Base-by-base conservation (phyloP, 2,888 invertebrate genomes). In the Mythimna vitellina region DNA sequence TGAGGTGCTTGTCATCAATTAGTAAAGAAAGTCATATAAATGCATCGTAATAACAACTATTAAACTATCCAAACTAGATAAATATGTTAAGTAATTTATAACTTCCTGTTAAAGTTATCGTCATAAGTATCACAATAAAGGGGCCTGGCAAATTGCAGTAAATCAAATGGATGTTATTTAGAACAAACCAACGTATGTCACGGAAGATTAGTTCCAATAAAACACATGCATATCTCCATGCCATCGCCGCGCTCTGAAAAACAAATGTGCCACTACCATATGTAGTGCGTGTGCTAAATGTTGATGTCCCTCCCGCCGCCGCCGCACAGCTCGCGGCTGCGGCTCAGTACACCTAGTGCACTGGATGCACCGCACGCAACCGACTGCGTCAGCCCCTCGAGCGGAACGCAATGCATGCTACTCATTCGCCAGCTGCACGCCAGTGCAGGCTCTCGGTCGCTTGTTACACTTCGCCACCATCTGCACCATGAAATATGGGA, bases 401-500 rank as follows among this genome's bases (percentile, higher is more conserved):
- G 90, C 93, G 95, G 93, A 95, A 95, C 95, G 90, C 87, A 90
- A 90, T 90, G 92, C 91, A 89, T 87, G 88, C 87, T 87, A 86
- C 90, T 90, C 93, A 90, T 90, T 92, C 88, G 89, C 89, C 84
- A 86, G 88, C 89, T 90, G 91, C 92, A 90, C 90, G 87, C 86
- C 92, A 88, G 87, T 89, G 88, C 93, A 90, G 89, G 85, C 92
- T 90, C 89, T 92, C 89, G 86, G 88, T 89, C 91, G 93, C 91
- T 92, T 91, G 90, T 89, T 91, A 88, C 89, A 91, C 88, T 87
- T 89, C 80, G 86, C 87, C 85, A 85, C 86, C 78, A 87, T 88
- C 82, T 90, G 90, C 89, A 93, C 89, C 89, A 96, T 96, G 96
- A 96, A 96, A 92, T 92, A 96, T 93, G 96, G 96, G 89, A 96